Conservation (phyloP, 2,113 vertebrate genomes). For the Poecilia latipinna region DNA sequence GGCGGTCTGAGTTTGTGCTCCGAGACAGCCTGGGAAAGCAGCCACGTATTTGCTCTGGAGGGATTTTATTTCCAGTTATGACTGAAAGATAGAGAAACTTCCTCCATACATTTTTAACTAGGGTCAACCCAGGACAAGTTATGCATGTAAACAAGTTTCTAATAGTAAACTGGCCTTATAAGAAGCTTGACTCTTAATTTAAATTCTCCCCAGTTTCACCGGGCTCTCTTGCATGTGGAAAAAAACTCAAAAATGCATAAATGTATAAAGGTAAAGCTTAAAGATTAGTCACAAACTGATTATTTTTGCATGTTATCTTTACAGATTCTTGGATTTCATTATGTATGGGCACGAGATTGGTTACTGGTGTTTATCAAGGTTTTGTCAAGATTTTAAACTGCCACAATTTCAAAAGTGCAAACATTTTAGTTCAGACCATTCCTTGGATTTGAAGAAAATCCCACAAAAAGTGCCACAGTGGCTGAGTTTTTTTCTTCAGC, state of each 20-base stretch:
- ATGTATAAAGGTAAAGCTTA: conserved; percentile 48
- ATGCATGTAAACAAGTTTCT: conserved; percentile 71
- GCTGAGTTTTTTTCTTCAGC: too few relatives aligned
- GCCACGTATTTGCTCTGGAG: conserved; percentile 54
- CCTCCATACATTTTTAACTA: conserved; percentile 71
- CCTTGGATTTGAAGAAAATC: neutral
- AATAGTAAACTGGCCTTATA: conserved; percentile 57
- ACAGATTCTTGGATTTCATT: neutral
- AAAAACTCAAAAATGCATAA: conserved; percentile 71
- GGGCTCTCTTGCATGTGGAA: conserved; percentile 70
- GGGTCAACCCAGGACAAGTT: conserved; percentile 65
- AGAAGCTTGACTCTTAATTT: conserved; percentile 71
- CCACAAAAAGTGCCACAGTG: neutral
- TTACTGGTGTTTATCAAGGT: neutral
- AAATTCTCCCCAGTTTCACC: conserved; percentile 54
- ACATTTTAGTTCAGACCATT: neutral
- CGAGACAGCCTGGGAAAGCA: conserved; percentile 32
- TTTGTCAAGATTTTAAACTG: neutral
- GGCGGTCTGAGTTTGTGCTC: conserved; percentile 60
- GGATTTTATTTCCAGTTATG: conserved; percentile 55
- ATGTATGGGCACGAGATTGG: neutral
- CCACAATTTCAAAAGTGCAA: neutral
- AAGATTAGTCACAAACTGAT: conserved; percentile 55
- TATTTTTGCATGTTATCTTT: conserved; percentile 32
- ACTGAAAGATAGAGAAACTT: conserved; percentile 61